These are phyloP conservation scores for Acholoe squamosa DNA, from an alignment of 2,888 invertebrate species.

Conservation along the genomic window DNA sequence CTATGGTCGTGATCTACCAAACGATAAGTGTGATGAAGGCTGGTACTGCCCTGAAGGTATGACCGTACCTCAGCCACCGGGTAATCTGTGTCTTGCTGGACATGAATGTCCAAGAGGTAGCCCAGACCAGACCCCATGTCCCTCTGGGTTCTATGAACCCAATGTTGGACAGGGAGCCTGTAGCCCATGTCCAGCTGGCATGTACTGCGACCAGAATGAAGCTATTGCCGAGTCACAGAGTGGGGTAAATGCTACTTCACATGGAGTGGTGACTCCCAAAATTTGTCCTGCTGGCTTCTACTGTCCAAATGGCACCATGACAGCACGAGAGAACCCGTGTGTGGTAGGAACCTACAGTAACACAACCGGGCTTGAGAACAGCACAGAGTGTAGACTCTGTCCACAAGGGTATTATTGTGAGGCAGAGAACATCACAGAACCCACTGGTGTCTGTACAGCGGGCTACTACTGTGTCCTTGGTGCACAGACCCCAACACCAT, in stretches of 20 bases:
- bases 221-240: slow-evolving; percentile 80
- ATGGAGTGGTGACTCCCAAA: slow-evolving; percentile 81
- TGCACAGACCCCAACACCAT: slow-evolving; percentile 74
- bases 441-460: slow-evolving; percentile 77
- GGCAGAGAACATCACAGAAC: slow-evolving; percentile 77
- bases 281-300: slow-evolving; percentile 80
- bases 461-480: slow-evolving; percentile 80
- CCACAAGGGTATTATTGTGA: slow-evolving; percentile 80
- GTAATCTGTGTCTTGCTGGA: slow-evolving; percentile 78
- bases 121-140: slow-evolving; percentile 76
- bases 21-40: slow-evolving; percentile 76
- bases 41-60: slow-evolving; percentile 80
- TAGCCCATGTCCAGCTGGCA: slow-evolving; percentile 77
- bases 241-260: slow-evolving; percentile 77
- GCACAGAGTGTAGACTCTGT: slow-evolving; percentile 77
- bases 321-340: slow-evolving; percentile 77
- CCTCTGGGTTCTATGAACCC: slow-evolving; percentile 79
- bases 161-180: slow-evolving; percentile 75
- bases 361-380: slow-evolving; percentile 75
- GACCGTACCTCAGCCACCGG: slow-evolving; percentile 79
- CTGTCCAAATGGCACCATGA: slow-evolving; percentile 79
- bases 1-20: slow-evolving; percentile 76
- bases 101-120: slow-evolving; percentile 79
- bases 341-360: slow-evolving; percentile 81
- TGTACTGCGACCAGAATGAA: slow-evolving; percentile 81